Conservation (phyloP, 2,113 vertebrate species). For the Clupea harengus region DNA sequence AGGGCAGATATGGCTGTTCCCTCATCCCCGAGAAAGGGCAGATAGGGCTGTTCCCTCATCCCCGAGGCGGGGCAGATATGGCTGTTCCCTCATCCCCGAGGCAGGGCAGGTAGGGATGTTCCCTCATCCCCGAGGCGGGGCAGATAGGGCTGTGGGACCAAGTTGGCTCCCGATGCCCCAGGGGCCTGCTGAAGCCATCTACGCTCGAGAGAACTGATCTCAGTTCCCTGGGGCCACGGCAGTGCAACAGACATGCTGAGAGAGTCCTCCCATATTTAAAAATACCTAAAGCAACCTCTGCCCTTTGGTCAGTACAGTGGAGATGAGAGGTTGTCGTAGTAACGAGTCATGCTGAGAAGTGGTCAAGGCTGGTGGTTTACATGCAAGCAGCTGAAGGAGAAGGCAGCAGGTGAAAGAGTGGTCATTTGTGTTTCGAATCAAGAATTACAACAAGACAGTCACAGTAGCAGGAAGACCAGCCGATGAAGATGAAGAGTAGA, state of each 20-base stretch:
- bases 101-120: no score
- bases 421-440: neutral
- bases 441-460: neutral
- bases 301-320: neutral
- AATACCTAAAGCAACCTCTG: neutral
- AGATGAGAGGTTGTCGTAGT: neutral
- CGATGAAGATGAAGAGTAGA: neutral
- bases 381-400: neutral
- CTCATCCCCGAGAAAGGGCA: neutral
- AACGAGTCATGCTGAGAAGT: neutral
- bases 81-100: neutral
- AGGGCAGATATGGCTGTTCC: no score
- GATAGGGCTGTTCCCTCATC: neutral
- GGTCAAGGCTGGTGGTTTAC: neutral
- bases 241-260: neutral
- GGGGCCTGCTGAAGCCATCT: slow-evolving; percentile 3
- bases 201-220: neutral
- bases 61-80: neutral
- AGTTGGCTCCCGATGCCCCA: neutral
- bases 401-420: neutral
- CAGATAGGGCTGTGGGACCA: neutral
- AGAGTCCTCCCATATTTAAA: neutral
- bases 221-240: neutral
- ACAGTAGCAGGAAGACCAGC: neutral
- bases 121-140: neutral